Conservation (phyloP, 2,888 invertebrate species). For the Tholera decimalis region DNA sequence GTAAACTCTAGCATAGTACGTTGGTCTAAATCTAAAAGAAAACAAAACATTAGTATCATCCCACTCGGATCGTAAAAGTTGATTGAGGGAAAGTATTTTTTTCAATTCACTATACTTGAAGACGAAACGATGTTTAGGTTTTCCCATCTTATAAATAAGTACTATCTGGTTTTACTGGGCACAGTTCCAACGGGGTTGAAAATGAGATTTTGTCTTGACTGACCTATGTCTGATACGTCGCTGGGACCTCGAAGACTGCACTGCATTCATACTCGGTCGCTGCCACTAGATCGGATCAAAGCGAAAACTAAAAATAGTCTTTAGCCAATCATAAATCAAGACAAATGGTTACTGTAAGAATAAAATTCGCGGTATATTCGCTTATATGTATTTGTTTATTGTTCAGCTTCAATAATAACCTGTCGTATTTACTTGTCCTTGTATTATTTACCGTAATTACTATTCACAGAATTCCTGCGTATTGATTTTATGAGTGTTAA, state of each 20-base stretch:
- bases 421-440: conserved; percentile 44
- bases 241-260: conserved; percentile 16
- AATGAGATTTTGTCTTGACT: conserved; percentile 26
- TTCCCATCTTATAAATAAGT: conserved; percentile 32
- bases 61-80: conserved; percentile 49
- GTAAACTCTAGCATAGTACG: conserved; percentile 42
- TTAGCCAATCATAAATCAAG: conserved; percentile 19
- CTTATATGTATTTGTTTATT: conserved; percentile 35
- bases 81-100: conserved; percentile 45
- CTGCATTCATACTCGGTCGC: conserved; percentile 17
- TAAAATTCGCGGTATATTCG: conserved; percentile 24
- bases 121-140: conserved; percentile 21
- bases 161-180: conserved; percentile 41
- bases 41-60: conserved; percentile 50
- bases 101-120: conserved; percentile 34
- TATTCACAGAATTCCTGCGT: conserved; percentile 46
- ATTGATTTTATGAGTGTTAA: conserved; percentile 52
- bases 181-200: conserved; percentile 34
- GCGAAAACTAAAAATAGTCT: conserved; percentile 7
- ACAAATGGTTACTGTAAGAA: conserved; percentile 26
- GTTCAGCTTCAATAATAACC: conserved; percentile 38
- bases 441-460: conserved; percentile 54
- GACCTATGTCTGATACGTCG: conserved; percentile 11
- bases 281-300: conserved; percentile 23
- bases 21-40: conserved; percentile 37